Evolutionary conservation across 2,113 vertebrate genomes (phyloP).

Genomic region (Willisornis vidua): DNA sequence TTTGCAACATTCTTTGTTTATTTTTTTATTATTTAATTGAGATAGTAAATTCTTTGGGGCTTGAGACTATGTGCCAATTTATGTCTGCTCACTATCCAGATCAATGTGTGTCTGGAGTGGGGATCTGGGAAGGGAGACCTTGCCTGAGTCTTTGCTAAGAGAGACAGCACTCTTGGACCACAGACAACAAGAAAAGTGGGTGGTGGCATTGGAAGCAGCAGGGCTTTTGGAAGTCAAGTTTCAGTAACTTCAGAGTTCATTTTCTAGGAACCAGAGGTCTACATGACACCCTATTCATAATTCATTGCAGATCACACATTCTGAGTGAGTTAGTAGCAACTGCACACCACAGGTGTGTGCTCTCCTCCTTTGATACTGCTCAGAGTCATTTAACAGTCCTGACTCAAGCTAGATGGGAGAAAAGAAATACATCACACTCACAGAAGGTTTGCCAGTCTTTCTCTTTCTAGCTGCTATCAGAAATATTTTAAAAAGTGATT

Average conservation of each 20-base stretch:
- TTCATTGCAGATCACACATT: background rate
- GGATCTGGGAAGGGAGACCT: background rate
- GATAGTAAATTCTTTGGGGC: background rate
- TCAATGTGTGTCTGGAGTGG: background rate
- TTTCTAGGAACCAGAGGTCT: background rate
- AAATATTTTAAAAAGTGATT: background rate
- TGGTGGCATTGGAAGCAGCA: background rate
- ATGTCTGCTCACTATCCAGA: background rate
- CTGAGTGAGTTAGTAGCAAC: background rate
- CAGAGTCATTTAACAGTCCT: background rate
- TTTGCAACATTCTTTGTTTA: background rate
- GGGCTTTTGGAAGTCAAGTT: background rate
- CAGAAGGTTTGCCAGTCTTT: background rate
- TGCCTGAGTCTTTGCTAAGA: background rate
- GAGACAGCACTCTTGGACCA: background rate
- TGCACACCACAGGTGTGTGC: rapidly evolving
- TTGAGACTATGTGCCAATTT: background rate
- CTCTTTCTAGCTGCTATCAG: background rate
- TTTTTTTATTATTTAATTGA: background rate
- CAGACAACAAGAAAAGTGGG: background rate
- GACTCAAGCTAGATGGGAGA: background rate
- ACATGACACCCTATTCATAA: background rate
- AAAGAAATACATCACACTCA: background rate
- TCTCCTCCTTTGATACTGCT: constrained; percentile 15
- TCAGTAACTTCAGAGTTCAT: background rate